Base-by-base conservation (phyloP, 2,797 vertebrate species). In the Tapirus indicus region DNA sequence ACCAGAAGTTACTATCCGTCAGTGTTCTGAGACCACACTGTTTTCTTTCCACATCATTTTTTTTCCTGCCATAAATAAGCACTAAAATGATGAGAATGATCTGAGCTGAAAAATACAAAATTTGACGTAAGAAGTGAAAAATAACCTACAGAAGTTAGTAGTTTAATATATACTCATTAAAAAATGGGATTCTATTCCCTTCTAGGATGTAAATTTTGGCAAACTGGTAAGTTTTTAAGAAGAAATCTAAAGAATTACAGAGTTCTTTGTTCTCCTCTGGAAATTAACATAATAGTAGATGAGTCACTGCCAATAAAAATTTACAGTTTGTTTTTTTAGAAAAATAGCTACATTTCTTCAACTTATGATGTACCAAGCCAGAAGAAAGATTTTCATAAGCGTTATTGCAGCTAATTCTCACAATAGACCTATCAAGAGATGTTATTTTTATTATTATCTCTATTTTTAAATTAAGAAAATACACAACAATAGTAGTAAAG, bases 1-100 rank as follows among this genome's bases (percentile, higher is more conserved):
- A 78, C 29, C 21, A 78, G 75, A 94, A 84, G 38, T 6, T 95
- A 25, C 21, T 94, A 47, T 78, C 47, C 62, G 94, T 88, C 96
- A 94, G 60, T 90, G 87, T 62, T 92, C 87, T 97, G 95, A 92
- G 29, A 97, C 58, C 56, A 74, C 54, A 64, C 0, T 80, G 23
- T 66, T 84, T 75, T 87, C 79, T 82, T 92, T 96, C 49, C 78
- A 13, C 49, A 58, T 1, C 35, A 68, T 29, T 86, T 85, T 49
- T 62, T 38, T 32, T 56, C 27, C 89, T 91, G 29, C 17, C 7
- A 20, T 68, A 88, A 95, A 82, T 69, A 93, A 71, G 8, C 13
- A 72, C 74, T 94, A 86, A n/a, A 85, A 88, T 95, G 3, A 77
- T 49, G 23, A 87, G 16, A 69, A 82, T 80, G 20, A n/a, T 23